These are phyloP conservation scores for Oreohelix idahoensis DNA, from an alignment of 1,140 invertebrate genomes.

Conservation along the genomic window DNA sequence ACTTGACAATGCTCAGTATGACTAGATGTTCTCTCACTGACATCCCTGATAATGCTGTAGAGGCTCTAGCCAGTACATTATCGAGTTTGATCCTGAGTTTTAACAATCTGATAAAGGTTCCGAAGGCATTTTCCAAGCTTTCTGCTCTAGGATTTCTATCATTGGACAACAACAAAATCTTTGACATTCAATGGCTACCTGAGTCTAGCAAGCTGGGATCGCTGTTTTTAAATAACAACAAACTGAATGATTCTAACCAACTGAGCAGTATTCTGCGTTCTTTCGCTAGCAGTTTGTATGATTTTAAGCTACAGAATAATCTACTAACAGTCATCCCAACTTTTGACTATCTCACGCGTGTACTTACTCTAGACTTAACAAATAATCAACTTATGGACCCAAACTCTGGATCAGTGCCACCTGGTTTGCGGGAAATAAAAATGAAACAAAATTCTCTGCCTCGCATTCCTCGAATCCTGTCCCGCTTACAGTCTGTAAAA, in stretches of 20 bases:
- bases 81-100: background rate
- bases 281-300: background rate
- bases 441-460: background rate
- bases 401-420: background rate
- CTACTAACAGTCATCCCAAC: background rate
- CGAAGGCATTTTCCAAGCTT: background rate
- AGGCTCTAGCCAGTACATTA: background rate
- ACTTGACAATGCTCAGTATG: background rate
- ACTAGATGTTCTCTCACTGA: background rate
- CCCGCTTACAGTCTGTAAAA: background rate
- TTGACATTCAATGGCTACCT: background rate
- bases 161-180: background rate
- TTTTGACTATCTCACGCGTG: background rate
- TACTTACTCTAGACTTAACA: background rate
- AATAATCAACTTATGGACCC: background rate
- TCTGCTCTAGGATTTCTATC: background rate
- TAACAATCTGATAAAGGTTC: background rate
- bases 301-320: background rate
- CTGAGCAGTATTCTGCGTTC: background rate
- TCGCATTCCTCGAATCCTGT: background rate
- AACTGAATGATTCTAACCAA: background rate
- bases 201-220: background rate
- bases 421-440: background rate
- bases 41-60: background rate
- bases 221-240: background rate